Evolutionary conservation across 2,888 invertebrate species (phyloP).

Genomic region (Sarcophaga carnaria): DNA sequence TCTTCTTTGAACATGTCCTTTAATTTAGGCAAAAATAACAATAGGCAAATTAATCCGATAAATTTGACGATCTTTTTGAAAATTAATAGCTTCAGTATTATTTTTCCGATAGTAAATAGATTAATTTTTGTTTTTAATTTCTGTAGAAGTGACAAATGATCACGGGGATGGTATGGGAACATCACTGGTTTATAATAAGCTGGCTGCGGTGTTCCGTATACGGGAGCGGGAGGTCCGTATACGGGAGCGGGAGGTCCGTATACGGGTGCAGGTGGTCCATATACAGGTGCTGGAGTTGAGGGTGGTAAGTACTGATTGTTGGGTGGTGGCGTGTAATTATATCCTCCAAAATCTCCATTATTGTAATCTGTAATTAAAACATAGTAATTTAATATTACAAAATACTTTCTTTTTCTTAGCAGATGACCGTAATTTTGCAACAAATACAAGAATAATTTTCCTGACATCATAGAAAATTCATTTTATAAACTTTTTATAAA

Average conservation of each 20-base stretch:
- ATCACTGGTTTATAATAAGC: conserved; percentile 72
- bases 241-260: conserved; percentile 82
- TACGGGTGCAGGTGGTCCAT: conserved; percentile 80
- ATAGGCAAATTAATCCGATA: conserved; percentile 88
- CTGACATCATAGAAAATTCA: too few species aligned
- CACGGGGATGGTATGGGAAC: conserved; percentile 75
- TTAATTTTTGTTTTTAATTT: conserved; percentile 88
- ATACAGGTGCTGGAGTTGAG: conserved; percentile 78
- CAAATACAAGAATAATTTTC: too few species aligned
- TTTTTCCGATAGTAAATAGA: conserved; percentile 88
- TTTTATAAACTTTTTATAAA: too few species aligned
- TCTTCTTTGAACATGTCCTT: conserved; percentile 77
- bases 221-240: conserved; percentile 80
- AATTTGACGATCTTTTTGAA: conserved; percentile 92
- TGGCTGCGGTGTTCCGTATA: conserved; percentile 68
- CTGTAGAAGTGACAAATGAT: conserved; percentile 84
- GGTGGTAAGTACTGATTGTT: conserved; percentile 74
- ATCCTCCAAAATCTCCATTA: conserved; percentile 68
- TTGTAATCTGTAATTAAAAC: conserved; percentile 38
- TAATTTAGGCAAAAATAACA: conserved; percentile 89
- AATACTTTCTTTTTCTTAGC: too few species aligned
- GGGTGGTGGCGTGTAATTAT: conserved; percentile 73
- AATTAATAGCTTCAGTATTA: conserved; percentile 88
- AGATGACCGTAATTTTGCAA: too few species aligned
- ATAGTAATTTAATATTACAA: too few species aligned